Percentiles rank a stretch among this genome's conserved stretches.
Evolutionary conservation across 2,888 invertebrate genomes (phyloP).

Genomic region (Meliscaeva auricollis): DNA sequence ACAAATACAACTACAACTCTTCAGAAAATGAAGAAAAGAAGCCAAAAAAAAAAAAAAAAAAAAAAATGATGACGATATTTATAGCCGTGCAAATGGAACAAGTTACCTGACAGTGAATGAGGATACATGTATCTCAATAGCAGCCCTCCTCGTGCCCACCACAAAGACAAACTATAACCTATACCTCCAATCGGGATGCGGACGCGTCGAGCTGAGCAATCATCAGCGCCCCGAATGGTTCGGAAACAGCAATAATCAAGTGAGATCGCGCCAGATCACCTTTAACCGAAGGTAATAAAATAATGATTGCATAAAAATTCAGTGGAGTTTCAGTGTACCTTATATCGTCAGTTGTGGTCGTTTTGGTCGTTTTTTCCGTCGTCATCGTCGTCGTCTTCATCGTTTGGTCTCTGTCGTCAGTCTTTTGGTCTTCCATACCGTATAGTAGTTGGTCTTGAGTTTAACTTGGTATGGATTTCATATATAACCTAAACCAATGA

Average conservation of each 20-base stretch:
- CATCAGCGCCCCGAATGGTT: conserved; percentile 74
- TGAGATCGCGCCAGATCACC: conserved; percentile 76
- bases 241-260: conserved; percentile 75
- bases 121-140: conserved; percentile 75
- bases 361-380: conserved; percentile 5
- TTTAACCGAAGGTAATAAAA: conserved; percentile 76
- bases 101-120: conserved; percentile 76
- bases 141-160: conserved; percentile 30
- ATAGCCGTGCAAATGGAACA: conserved; percentile 76
- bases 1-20: conserved; percentile 34
- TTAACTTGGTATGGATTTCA: conserved; percentile 62
- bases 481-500: conserved; percentile 32
- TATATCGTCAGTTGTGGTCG: conserved; percentile 13
- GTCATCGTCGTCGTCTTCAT: conserved; percentile 1
- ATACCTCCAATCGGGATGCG: conserved; percentile 29
- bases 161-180: background rate
- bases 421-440: no score
- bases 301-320: conserved; percentile 76
- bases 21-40: no score
- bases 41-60: conserved; percentile 23
- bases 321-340: conserved; percentile 72
- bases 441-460: no score
- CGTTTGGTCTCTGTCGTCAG: conserved; percentile 61
- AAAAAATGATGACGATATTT: conserved; percentile 72
- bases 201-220: conserved; percentile 65